These are phyloP conservation scores for Alaudala cheleensis DNA, from an alignment of 2,113 vertebrate genomes.

Conservation along the genomic window DNA sequence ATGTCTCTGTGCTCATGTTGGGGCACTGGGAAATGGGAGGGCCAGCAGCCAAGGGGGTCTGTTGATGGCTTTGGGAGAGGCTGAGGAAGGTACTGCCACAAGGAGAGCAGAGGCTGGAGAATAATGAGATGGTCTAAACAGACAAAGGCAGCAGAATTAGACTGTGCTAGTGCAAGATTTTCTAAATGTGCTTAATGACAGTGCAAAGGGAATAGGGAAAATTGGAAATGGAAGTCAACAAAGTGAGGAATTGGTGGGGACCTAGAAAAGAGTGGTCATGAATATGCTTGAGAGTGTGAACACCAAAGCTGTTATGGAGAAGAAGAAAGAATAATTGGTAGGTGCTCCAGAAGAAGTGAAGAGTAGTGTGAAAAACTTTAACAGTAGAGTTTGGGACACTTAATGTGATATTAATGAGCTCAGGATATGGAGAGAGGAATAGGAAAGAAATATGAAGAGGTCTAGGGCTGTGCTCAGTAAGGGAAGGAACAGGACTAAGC, in stretches of 20 bases:
- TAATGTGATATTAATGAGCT: not conserved
- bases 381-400: not conserved
- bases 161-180: not conserved
- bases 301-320: not conserved
- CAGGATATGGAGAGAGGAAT: not conserved
- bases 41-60: not conserved
- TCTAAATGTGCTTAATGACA: not conserved
- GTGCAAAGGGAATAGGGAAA: not conserved
- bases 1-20: not conserved
- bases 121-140: not conserved
- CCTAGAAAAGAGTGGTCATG: not conserved
- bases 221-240: not conserved
- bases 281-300: not conserved
- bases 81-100: not conserved
- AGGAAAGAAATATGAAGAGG: not conserved
- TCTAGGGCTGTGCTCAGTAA: not conserved
- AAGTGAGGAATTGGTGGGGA: not conserved
- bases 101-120: not conserved
- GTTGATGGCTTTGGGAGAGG: not conserved
- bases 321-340: not conserved
- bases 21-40: not conserved
- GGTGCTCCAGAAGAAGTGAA: not conserved
- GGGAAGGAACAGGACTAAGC: not conserved
- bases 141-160: not conserved
- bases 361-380: not conserved